Evolutionary conservation across 2,797 vertebrate species (phyloP).

Genomic region (Graptemys geographica): DNA sequence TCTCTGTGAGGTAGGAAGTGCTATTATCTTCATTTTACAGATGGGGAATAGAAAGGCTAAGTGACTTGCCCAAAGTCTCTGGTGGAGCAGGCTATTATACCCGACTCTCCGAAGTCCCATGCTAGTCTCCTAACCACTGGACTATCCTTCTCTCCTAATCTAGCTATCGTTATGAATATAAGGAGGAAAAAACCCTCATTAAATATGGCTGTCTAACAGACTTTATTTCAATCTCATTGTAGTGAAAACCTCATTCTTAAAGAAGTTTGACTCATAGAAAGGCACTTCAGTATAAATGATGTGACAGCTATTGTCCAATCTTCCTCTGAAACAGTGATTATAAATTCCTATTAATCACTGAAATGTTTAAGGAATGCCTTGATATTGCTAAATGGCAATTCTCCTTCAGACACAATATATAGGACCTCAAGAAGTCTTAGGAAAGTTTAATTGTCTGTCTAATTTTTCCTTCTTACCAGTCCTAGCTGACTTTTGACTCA

Average conservation of each 20-base stretch:
- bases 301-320: background rate
- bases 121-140: background rate
- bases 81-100: background rate
- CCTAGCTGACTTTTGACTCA: background rate
- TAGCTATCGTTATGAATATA: background rate
- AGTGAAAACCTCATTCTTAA: background rate
- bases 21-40: background rate
- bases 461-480: background rate
- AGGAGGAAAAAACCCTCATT: background rate
- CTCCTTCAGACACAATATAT: background rate
- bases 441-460: background rate
- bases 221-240: background rate
- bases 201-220: background rate
- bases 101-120: no score
- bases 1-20: background rate
- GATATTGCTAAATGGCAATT: background rate
- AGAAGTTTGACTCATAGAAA: background rate
- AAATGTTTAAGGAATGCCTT: background rate
- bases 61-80: background rate
- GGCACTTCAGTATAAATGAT: background rate
- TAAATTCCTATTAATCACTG: background rate
- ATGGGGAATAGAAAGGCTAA: background rate
- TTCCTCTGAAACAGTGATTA: background rate
- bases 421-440: background rate
- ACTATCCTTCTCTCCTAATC: background rate